phyloP scores from a whole-genome alignment of 2,113 vertebrate species.

The Morone saxatilis region DNA sequence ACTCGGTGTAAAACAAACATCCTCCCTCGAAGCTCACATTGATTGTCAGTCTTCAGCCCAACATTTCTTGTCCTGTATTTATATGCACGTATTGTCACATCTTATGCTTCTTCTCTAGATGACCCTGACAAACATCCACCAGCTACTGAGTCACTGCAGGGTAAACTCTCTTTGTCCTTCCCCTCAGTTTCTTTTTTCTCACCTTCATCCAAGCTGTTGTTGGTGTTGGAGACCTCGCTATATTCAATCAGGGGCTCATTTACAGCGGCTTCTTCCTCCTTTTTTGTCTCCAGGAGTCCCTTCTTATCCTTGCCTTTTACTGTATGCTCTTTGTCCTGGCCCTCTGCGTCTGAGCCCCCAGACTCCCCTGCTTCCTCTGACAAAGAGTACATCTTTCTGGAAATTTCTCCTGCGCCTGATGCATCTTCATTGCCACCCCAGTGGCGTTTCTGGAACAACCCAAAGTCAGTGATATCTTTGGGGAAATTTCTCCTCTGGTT shows the following conservation, averaged over 20 bases:
- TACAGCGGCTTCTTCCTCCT: background rate
- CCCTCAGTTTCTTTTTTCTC: slow-evolving; percentile 29
- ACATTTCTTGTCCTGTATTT: slow-evolving; percentile 16
- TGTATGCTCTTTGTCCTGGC: slow-evolving; percentile 12
- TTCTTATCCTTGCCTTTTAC: slow-evolving; percentile 10
- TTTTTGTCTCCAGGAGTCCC: slow-evolving; percentile 14
- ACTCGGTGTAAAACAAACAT: slow-evolving; percentile 39
- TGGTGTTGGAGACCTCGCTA: background rate
- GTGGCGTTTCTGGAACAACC: slow-evolving; percentile 88
- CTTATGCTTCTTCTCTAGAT: slow-evolving; percentile 33
- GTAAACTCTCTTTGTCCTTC: slow-evolving; percentile 46
- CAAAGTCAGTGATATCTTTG: slow-evolving; percentile 87
- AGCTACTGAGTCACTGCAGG: slow-evolving; percentile 32
- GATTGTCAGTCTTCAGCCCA: slow-evolving; percentile 72
- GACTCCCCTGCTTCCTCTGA: slow-evolving; percentile 87
- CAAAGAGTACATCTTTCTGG: slow-evolving; percentile 90
- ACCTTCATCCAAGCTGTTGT: slow-evolving; percentile 18
- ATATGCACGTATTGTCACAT: background rate
- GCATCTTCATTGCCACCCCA: slow-evolving; percentile 68
- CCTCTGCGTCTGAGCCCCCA: slow-evolving; percentile 56
- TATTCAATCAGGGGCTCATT: background rate
- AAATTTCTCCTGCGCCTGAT: slow-evolving; percentile 64
- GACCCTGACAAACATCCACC: slow-evolving; percentile 30
- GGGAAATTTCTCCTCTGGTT: slow-evolving; percentile 85
- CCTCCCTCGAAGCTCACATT: slow-evolving; percentile 16